Evolutionary conservation across 2,113 vertebrate genomes (phyloP), one percentile per base, ranked within the genome.

Genomic region (Malurus alboscapulatus): DNA sequence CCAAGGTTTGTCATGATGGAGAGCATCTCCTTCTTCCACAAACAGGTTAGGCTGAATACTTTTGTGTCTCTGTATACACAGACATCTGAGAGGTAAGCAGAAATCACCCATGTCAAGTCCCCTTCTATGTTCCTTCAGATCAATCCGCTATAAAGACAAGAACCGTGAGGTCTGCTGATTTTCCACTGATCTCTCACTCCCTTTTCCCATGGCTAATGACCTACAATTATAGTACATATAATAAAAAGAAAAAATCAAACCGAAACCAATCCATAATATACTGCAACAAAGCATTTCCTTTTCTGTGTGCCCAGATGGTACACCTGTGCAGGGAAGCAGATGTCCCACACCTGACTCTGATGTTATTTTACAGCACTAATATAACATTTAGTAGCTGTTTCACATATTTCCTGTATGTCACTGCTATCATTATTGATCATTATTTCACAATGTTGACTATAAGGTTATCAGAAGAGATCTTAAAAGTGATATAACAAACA

Each of bases 31-130:
- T 63, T 87, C n/a, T 91, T 83, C 66, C 50, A 68, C 59, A 84
- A 59, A 40, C 14, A 51, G 17, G 6, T 29, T 12, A 25, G 12
- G 17, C 58, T 63, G 32, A 85, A 20, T 40, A 54, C 5, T 40
- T 67, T 47, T 59, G 18, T 69, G 51, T 34, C 22, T 36, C 30
- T 51, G 18, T 6, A 11, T 14, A 51, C 19, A 40, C 16, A 85
- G 38, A 32, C 9, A 34, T 51, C 51, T 87, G 71, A 77, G n/a
- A 78, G 38, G 17, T 66, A 69, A 73, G n/a, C 42, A 76, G 55
- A 38, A 1, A 0, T 21, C n/a, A 54, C 34, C 42, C 14, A 10
- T 1, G 3, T 53, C 57, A 88, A 3, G 22, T 73, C 9, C 24
- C 30, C 20, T 54, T 53, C 54, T 66, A 5, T 4, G 2, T 68